A percentile compares a stretch with the other conserved stretches of the same genome.
Evolutionary conservation across 2,888 invertebrate genomes (phyloP).

Genomic region (Glaucopsyche alexis): DNA sequence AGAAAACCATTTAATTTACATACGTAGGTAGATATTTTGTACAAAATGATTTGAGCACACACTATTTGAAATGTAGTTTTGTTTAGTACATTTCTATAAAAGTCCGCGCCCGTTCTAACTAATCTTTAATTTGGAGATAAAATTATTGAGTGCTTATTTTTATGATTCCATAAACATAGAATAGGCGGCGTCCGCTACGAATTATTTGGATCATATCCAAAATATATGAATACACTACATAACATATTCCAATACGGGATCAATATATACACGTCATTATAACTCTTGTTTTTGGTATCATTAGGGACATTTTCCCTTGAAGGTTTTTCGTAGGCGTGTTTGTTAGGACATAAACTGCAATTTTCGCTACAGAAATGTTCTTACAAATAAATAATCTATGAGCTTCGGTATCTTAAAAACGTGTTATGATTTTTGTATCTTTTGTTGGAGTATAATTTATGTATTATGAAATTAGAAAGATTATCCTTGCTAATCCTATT

Average conservation of each 20-base stretch:
- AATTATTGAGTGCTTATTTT: conserved; percentile 38
- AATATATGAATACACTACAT: conserved; percentile 34
- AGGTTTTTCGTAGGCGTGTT: neutral
- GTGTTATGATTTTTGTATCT: conserved; percentile 14
- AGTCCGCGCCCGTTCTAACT: too few relatives aligned
- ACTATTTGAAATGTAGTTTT: too few relatives aligned
- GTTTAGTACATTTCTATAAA: too few relatives aligned
- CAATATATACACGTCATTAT: conserved; percentile 16
- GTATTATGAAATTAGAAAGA: neutral
- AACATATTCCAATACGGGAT: neutral
- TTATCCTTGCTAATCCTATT: too few relatives aligned
- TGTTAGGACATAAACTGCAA: conserved; percentile 2
- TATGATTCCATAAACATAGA: conserved; percentile 43
- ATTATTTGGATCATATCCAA: conserved; percentile 44
- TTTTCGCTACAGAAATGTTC: conserved; percentile 28
- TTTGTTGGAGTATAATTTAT: conserved; percentile 2
- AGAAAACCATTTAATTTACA: too few relatives aligned
- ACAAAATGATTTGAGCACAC: too few relatives aligned
- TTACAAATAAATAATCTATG: conserved; percentile 30
- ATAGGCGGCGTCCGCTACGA: conserved; percentile 42
- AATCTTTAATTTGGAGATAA: conserved; percentile 22
- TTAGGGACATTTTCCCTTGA: neutral
- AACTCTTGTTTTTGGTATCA: neutral
- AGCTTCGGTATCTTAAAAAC: conserved; percentile 22
- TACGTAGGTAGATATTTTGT: too few relatives aligned